A percentile compares a stretch with the other conserved stretches of the same genome.
Conservation (phyloP, 35 echinoderm and acorn worm genomes). For the Apostichopus japonicus region DNA sequence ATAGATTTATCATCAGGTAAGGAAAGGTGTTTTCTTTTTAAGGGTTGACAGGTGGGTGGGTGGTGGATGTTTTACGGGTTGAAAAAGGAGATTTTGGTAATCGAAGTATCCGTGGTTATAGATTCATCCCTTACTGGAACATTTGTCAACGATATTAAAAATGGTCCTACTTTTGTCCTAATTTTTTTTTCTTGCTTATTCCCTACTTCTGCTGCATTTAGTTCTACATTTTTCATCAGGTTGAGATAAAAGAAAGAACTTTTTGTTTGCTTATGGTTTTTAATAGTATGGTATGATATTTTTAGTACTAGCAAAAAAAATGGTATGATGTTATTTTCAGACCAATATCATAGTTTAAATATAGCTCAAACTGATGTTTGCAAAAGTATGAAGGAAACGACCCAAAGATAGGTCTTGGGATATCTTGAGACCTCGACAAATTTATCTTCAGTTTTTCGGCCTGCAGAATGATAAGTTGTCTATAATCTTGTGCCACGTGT, state of each 20-base stretch:
- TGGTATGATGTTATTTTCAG: background rate
- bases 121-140: too few species aligned
- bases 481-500: background rate
- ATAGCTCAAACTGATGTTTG: too few species aligned
- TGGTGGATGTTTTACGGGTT: background rate
- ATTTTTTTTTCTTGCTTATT: too few species aligned
- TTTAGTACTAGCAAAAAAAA: background rate
- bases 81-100: background rate
- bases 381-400: too few species aligned
- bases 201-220: too few species aligned
- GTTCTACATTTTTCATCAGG: too few species aligned
- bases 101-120: background rate
- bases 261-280: too few species aligned
- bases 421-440: background rate
- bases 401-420: too few species aligned
- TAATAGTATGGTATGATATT: too few species aligned
- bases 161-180: background rate
- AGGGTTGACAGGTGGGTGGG: too few species aligned
- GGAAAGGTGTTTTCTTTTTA: background rate
- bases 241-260: too few species aligned
- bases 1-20: conserved; percentile 95
- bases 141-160: background rate
- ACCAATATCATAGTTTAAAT: too few species aligned
- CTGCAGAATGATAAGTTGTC: background rate
- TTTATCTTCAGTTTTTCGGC: background rate